These are phyloP conservation scores for Atta cephalotes DNA, from an alignment of 1,140 invertebrate species.

Conservation along the genomic window DNA sequence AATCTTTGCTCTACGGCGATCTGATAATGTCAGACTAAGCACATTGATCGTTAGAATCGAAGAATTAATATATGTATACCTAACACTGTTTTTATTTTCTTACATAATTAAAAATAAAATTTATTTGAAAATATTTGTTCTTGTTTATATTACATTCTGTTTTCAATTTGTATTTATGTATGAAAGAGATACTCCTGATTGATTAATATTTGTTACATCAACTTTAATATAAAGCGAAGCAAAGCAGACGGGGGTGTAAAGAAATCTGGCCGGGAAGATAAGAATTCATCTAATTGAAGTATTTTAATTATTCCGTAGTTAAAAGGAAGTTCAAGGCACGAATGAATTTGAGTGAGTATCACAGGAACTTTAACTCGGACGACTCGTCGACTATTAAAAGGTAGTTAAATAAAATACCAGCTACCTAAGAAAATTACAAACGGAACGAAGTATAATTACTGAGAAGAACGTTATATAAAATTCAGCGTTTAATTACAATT, in stretches of 20 bases:
- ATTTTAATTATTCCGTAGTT: slow-evolving; percentile 74
- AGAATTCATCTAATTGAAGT: slow-evolving; percentile 71
- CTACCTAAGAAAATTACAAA: slow-evolving; percentile 62
- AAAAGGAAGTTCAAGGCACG: slow-evolving; percentile 62
- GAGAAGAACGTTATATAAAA: slow-evolving; percentile 55
- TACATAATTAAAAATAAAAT: not conserved
- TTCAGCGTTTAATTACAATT: slow-evolving; percentile 61
- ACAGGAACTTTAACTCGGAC: slow-evolving; percentile 56
- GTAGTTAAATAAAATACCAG: slow-evolving; percentile 63
- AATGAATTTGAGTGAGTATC: slow-evolving; percentile 64
- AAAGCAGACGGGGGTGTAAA: slow-evolving; percentile 11
- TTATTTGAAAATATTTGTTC: slow-evolving; percentile 14
- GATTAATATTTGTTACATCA: slow-evolving; percentile 53
- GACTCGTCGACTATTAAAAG: slow-evolving; percentile 63
- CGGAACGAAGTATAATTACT: slow-evolving; percentile 59
- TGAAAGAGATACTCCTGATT: not conserved
- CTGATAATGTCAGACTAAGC: not conserved
- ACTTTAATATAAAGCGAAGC: slow-evolving; percentile 26
- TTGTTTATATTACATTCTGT: too few species aligned
- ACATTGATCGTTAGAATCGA: not conserved
- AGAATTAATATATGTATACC: not conserved
- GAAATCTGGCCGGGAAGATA: slow-evolving; percentile 45
- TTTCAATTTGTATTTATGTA: not conserved
- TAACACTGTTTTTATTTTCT: not conserved
- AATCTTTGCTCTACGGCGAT: not conserved